These are phyloP conservation scores for Chironomus tepperi DNA, from an alignment of 1,140 invertebrate species.

Conservation along the genomic window DNA sequence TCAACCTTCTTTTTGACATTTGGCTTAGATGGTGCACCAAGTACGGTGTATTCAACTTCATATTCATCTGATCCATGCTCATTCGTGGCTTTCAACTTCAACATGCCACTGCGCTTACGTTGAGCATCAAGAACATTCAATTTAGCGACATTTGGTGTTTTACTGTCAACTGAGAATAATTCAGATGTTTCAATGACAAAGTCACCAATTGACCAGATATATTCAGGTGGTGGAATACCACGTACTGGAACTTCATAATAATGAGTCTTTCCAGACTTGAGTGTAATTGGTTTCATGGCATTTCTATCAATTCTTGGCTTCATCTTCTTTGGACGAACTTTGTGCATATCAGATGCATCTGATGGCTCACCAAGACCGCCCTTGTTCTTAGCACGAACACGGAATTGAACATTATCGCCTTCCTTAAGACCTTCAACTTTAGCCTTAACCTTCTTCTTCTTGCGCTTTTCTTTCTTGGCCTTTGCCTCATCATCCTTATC, in stretches of 20 bases:
- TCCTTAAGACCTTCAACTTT: slow-evolving; percentile 80
- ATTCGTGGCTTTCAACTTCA: slow-evolving; percentile 87
- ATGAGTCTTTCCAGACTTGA: slow-evolving; percentile 83
- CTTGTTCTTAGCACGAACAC: slow-evolving; percentile 97
- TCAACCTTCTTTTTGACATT: slow-evolving; percentile 86
- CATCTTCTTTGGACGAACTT: slow-evolving; percentile 47
- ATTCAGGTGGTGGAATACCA: slow-evolving; percentile 88
- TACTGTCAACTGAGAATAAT: slow-evolving; percentile 55
- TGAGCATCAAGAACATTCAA: slow-evolving; percentile 75
- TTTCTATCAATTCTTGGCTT: slow-evolving; percentile 87
- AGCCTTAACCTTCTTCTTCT: slow-evolving; percentile 68
- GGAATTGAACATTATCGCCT: slow-evolving; percentile 97
- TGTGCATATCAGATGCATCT: slow-evolving; percentile 76
- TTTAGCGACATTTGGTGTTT: slow-evolving; percentile 55
- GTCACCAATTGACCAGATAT: slow-evolving; percentile 74
- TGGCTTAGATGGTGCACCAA: slow-evolving; percentile 74
- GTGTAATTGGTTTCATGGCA: slow-evolving; percentile 76
- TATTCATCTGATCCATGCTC: slow-evolving; percentile 88
- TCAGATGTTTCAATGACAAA: slow-evolving; percentile 10
- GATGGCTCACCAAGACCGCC: slow-evolving; percentile 88
- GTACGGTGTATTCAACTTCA: slow-evolving; percentile 84
- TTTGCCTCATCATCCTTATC: slow-evolving; percentile 40
- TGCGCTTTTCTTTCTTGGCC: slow-evolving; percentile 45
- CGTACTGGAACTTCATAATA: slow-evolving; percentile 90
- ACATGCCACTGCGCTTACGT: slow-evolving; percentile 77